Evolutionary conservation across 2,888 invertebrate species (phyloP).

Genomic region (Megaustenia siamemsis): DNA sequence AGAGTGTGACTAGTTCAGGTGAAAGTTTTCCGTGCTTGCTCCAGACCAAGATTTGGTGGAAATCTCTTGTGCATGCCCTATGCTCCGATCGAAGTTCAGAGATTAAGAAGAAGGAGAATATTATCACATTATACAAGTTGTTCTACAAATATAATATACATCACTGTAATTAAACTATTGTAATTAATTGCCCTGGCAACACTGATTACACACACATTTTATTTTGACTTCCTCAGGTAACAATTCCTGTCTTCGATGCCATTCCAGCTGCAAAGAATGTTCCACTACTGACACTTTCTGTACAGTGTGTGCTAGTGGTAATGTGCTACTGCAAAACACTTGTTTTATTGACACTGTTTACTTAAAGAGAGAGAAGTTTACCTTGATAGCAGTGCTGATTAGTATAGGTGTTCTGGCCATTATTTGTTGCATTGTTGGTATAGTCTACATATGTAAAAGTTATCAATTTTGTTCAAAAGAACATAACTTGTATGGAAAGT

Average conservation of each 20-base stretch:
- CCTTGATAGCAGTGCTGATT: background rate
- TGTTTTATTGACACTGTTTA: background rate
- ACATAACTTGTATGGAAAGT: background rate
- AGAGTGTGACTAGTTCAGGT: too few relatives aligned
- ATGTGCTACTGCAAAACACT: background rate
- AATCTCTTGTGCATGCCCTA: too few relatives aligned
- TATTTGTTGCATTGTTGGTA: background rate
- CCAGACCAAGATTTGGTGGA: too few relatives aligned
- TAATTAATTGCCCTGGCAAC: too few relatives aligned
- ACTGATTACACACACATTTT: too few relatives aligned
- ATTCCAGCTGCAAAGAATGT: conserved; percentile 46
- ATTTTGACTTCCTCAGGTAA: conserved; percentile 10
- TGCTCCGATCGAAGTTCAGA: too few relatives aligned
- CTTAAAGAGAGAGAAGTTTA: background rate
- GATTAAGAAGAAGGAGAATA: too few relatives aligned
- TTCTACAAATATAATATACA: too few relatives aligned
- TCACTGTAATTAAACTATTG: too few relatives aligned
- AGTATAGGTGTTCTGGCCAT: background rate
- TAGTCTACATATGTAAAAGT: conserved; percentile 34
- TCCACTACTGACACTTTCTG: background rate
- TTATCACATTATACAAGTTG: too few relatives aligned
- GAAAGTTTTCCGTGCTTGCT: too few relatives aligned
- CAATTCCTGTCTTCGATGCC: conserved; percentile 44
- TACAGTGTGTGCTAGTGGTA: conserved; percentile 16
- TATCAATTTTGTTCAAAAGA: background rate